These are phyloP conservation scores for Xerus inauris DNA, from an alignment of 2,113 vertebrate species.

Conservation along the genomic window DNA sequence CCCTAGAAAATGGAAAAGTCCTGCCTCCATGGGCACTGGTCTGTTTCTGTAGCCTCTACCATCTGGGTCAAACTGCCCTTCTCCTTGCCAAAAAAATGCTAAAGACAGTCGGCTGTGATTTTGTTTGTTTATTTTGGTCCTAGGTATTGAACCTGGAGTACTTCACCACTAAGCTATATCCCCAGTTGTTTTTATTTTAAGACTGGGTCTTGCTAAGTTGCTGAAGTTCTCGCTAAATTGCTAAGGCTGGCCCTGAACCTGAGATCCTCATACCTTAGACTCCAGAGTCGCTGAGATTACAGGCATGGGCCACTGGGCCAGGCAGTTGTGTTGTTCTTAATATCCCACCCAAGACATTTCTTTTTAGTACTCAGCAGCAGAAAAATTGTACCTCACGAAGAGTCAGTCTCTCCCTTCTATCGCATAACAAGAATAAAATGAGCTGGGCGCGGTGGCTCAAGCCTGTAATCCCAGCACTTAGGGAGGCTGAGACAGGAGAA, in stretches of 20 bases:
- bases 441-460: too few species aligned
- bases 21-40: background rate
- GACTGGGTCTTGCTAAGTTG: too few species aligned
- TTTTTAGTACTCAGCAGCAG: background rate
- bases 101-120: background rate
- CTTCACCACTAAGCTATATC: too few species aligned
- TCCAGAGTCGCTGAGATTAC: too few species aligned
- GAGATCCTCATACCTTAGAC: too few species aligned
- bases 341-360: background rate
- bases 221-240: too few species aligned
- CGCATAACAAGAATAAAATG: background rate
- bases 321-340: background rate
- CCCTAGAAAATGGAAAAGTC: background rate
- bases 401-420: background rate
- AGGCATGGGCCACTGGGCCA: too few species aligned
- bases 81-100: background rate
- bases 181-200: too few species aligned
- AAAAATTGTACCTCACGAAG: background rate
- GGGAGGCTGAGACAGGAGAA: too few species aligned
- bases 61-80: background rate
- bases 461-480: too few species aligned
- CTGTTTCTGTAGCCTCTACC: background rate
- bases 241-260: too few species aligned
- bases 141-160: background rate
- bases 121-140: too few species aligned